Conservation (phyloP, 1,140 invertebrate genomes). For the Drosophila ohnishii region DNA sequence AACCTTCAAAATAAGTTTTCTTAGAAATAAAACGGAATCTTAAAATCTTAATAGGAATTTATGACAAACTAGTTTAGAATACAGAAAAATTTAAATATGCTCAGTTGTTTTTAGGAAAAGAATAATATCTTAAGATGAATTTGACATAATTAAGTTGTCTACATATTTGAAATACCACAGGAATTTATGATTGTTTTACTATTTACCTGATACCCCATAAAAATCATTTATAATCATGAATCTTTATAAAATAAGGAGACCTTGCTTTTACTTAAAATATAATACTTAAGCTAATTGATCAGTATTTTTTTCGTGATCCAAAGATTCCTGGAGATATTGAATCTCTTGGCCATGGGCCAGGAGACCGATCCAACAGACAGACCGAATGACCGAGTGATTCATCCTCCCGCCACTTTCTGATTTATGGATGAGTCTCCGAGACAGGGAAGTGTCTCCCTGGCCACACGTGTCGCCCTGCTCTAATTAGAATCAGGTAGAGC, state of each 20-base stretch:
- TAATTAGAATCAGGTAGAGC: slow-evolving; percentile 58
- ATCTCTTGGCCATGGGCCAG: slow-evolving; percentile 18
- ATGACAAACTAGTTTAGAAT: not conserved
- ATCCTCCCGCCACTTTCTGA: slow-evolving; percentile 29
- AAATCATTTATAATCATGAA: not conserved
- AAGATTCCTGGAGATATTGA: slow-evolving; percentile 12
- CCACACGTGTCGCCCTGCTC: slow-evolving; percentile 63
- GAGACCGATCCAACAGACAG: not conserved
- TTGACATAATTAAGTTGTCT: not conserved
- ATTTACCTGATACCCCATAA: not conserved
- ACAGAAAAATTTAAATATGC: not conserved
- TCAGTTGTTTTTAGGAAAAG: not conserved
- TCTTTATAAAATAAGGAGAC: too few species aligned
- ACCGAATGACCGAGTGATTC: slow-evolving; percentile 26
- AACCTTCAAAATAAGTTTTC: too few species aligned
- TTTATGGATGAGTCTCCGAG: slow-evolving; percentile 60
- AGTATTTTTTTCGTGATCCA: not conserved
- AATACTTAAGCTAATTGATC: not conserved
- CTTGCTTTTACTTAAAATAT: not conserved
- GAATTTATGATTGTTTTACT: not conserved
- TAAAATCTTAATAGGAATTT: not conserved
- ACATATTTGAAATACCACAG: not conserved
- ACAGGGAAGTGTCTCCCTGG: slow-evolving; percentile 21
- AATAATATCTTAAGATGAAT: not conserved
- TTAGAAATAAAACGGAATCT: not conserved